Evolutionary conservation across 2,113 vertebrate genomes (phyloP).

Genomic region (Progne subis): DNA sequence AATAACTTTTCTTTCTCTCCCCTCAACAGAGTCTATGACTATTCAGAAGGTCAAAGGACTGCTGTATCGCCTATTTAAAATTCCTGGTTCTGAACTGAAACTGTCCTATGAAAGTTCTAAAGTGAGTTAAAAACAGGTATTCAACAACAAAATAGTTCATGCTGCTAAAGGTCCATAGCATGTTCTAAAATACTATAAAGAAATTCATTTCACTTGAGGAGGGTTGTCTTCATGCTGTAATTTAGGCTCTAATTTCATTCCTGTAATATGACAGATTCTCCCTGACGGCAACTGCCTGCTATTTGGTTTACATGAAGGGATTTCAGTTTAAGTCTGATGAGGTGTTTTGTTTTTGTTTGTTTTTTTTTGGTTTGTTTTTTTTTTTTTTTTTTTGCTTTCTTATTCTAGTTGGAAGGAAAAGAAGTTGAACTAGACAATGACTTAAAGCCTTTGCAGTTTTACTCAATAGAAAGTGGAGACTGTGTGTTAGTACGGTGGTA

Average conservation of each 20-base stretch:
- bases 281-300: background rate
- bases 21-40: constrained; percentile 85
- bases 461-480: constrained; percentile 90
- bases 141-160: background rate
- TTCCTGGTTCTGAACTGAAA: constrained; percentile 82
- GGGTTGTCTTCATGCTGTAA: background rate
- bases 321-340: constrained; percentile 3
- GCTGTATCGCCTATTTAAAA: constrained; percentile 84
- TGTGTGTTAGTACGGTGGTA: constrained; percentile 88
- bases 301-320: background rate
- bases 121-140: constrained; percentile 73
- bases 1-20: background rate
- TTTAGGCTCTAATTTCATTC: background rate
- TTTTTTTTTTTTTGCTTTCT: background rate
- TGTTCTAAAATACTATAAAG: background rate
- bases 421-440: constrained; percentile 91
- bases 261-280: background rate
- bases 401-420: constrained; percentile 80
- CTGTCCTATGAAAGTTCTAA: constrained; percentile 87
- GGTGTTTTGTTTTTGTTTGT: too few species aligned
- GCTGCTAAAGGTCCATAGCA: background rate
- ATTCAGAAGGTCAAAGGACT: constrained; percentile 92
- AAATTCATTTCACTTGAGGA: background rate
- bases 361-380: background rate
- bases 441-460: constrained; percentile 88